Evolutionary conservation across 1,140 invertebrate genomes (phyloP).

Genomic region (Conus betulinus): DNA sequence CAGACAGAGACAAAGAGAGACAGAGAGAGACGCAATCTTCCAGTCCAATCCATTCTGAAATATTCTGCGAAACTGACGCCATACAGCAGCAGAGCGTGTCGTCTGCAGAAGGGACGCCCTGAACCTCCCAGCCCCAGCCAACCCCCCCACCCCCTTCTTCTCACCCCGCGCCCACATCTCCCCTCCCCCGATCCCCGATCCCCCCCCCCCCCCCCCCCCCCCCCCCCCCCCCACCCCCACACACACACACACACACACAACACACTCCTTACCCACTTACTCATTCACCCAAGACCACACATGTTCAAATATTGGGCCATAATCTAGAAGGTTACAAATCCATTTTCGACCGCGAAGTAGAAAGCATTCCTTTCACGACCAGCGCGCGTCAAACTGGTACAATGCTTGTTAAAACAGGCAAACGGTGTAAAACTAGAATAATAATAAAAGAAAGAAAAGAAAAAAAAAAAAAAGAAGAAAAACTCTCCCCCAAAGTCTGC

Average conservation of each 20-base stretch:
- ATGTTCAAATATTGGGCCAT: constrained; percentile 3
- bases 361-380: not conserved
- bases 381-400: not conserved
- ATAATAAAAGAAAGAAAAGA: too few relatives aligned
- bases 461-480: not conserved
- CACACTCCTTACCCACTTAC: not conserved
- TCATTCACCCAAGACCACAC: not conserved
- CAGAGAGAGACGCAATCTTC: not conserved
- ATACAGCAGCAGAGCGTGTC: too few relatives aligned
- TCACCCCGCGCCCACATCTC: not conserved
- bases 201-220: too few relatives aligned
- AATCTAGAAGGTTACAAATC: not conserved
- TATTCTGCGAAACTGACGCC: too few relatives aligned
- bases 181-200: too few relatives aligned
- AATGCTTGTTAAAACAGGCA: constrained; percentile 10
- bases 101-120: too few relatives aligned
- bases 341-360: not conserved
- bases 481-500: too few relatives aligned
- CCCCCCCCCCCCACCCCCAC: too few relatives aligned
- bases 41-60: not conserved
- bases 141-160: not conserved
- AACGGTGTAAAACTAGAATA: not conserved
- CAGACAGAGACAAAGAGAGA: not conserved
- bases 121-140: too few relatives aligned
- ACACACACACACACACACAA: too few relatives aligned